phyloP scores from a whole-genome alignment of 1,140 invertebrate genomes.

The Cyrtorhinus lividipennis region DNA sequence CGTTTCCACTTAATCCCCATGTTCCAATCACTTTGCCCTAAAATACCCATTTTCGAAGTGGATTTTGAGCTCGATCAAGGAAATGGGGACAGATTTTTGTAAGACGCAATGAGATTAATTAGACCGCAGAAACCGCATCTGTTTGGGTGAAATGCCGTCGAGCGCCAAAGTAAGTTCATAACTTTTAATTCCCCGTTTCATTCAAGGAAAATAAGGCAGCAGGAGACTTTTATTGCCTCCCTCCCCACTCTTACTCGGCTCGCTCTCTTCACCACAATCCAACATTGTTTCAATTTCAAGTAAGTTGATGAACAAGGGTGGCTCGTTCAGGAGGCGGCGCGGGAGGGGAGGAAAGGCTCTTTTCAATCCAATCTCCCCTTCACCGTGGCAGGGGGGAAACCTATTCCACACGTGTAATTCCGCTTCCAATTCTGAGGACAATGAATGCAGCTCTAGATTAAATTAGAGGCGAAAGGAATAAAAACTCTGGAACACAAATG shows the following conservation, averaged over 20 bases:
- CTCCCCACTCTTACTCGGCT: not conserved
- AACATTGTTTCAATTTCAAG: constrained; percentile 8
- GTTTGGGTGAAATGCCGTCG: no score
- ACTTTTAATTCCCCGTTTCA: not conserved
- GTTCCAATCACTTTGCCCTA: no score
- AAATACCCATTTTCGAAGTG: no score
- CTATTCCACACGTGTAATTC: constrained; percentile 8
- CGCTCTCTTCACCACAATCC: not conserved
- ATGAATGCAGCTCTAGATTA: constrained; percentile 9
- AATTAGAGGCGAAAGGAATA: constrained; percentile 8
- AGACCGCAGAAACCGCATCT: no score
- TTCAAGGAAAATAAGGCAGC: not conserved
- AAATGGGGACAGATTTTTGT: no score
- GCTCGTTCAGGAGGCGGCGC: not conserved
- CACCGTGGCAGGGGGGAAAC: not conserved
- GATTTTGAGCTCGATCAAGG: no score
- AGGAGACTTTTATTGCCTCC: not conserved
- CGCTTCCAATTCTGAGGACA: constrained; percentile 7
- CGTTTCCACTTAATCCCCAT: no score
- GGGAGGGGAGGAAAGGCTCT: constrained; percentile 4
- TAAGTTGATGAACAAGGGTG: constrained; percentile 3
- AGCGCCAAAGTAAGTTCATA: no score
- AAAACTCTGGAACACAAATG: constrained; percentile 7
- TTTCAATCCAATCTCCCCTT: constrained; percentile 1
- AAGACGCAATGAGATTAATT: no score